A percentile compares a stretch with the other conserved stretches of the same genome.
Evolutionary conservation across 1,140 invertebrate genomes (phyloP).

Genomic region (Globodera rostochiensis): DNA sequence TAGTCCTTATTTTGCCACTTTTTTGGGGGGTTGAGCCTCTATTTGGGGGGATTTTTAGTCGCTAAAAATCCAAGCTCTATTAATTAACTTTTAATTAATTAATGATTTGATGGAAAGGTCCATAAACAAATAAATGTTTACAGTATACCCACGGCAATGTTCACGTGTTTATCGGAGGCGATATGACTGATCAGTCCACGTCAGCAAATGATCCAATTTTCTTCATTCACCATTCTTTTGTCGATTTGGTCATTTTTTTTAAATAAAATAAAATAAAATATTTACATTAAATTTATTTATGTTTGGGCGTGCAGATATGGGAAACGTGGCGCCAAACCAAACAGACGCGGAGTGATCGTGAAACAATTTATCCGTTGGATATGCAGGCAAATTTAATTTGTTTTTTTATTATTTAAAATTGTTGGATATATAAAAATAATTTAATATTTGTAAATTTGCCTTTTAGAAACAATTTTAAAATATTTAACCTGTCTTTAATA

Average conservation of each 20-base stretch:
- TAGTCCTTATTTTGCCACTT: conserved; percentile 16
- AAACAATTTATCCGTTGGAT: conserved; percentile 49
- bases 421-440: neutral
- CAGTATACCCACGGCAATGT: conserved; percentile 63
- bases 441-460: no score
- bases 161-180: conserved; percentile 59
- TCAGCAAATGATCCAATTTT: conserved; percentile 54
- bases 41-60: no score
- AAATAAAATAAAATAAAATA: neutral
- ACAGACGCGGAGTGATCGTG: conserved; percentile 45
- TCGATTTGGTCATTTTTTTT: conserved; percentile 57
- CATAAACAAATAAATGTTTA: no score
- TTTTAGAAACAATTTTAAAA: neutral
- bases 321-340: conserved; percentile 32
- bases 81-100: no score
- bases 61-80: no score
- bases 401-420: neutral
- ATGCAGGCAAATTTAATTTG: conserved; percentile 33
- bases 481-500: neutral
- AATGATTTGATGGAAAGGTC: no score
- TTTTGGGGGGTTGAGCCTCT: no score
- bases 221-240: conserved; percentile 61
- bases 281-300: conserved; percentile 12
- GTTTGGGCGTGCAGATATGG: conserved; percentile 64
- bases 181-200: conserved; percentile 55